phyloP scores from a whole-genome alignment of 1,140 invertebrate species.

The Samia ricini region DNA sequence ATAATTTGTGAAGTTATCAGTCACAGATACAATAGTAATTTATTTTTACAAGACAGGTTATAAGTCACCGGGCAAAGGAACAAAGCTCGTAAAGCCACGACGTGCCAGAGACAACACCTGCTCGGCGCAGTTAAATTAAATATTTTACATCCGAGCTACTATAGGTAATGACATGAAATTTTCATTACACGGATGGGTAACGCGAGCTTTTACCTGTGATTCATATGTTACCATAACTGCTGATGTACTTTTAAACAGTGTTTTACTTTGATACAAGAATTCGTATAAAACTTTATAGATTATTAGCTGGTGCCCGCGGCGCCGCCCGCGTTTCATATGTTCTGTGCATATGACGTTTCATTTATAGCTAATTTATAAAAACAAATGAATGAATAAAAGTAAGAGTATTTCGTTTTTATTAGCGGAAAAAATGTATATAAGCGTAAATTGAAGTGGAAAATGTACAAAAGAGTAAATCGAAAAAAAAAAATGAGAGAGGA shows the following conservation, averaged over 20 bases:
- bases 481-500: too few relatives aligned
- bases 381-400: too few relatives aligned
- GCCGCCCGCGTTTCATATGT: too few relatives aligned
- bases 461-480: too few relatives aligned
- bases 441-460: too few relatives aligned
- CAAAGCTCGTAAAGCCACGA: background rate
- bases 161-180: background rate
- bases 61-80: background rate
- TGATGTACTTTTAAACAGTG: background rate
- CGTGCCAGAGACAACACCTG: background rate
- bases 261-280: background rate
- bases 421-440: too few relatives aligned
- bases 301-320: too few relatives aligned
- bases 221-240: background rate
- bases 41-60: background rate
- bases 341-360: too few relatives aligned
- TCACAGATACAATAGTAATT: too few relatives aligned
- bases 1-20: too few relatives aligned
- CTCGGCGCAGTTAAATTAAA: background rate
- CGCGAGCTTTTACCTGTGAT: background rate
- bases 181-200: background rate
- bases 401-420: too few relatives aligned
- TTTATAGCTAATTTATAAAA: too few relatives aligned
- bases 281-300: background rate
- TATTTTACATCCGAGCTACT: background rate